Base-by-base conservation (phyloP, 2,888 invertebrate species). In the Phania funesta region DNA sequence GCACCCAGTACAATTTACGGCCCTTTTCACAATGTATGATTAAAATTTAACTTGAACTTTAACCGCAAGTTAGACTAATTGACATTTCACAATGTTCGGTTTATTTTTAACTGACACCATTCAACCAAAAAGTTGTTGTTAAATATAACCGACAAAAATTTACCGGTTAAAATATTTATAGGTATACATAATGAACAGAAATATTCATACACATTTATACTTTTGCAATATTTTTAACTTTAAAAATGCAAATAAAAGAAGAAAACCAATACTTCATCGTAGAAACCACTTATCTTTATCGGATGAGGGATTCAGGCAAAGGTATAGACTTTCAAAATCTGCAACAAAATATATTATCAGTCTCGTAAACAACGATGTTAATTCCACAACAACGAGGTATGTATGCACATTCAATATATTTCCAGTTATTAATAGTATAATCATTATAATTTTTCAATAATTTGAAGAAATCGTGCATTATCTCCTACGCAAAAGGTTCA, bases 91-190 rank as follows among this genome's bases (percentile, higher is more conserved):
- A 58, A 58, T 35, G 6, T 62, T n/a, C 20, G 18, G 5, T 44
- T 60, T 24, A 22, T 9, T 35, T 16, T n/a, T 60, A 60, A 60
- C 24, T 13, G 58, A n/a, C 38, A 38, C 13, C 16, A 58, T 58
- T 38, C n/a, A 38, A 58, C 22, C 22, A 22, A 38, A 58, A 38
- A 24, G 11, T 20, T 11, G n/a, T 20, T 38, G 58, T 60, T 41
- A 41, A n/a, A 60, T 41, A n/a, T 60, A 38, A 60, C 41, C 16
- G 41, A 41, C n/a, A 6, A 60, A 60, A 38, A 22, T 41, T 7
- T 22, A 7, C n/a, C 24, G 58, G 24, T 60, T 60, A 60, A 41
- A 1, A 41, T 41, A 35, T 16, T 41, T 29, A 60, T 18, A 8
- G 20, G 26, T 16, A 29, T 6, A 9, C n/a, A 18, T 26, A 18